Evolutionary conservation across 2,888 invertebrate species (phyloP), one percentile per base, ranked within the genome.

Genomic region (Ditula angustiorana): DNA sequence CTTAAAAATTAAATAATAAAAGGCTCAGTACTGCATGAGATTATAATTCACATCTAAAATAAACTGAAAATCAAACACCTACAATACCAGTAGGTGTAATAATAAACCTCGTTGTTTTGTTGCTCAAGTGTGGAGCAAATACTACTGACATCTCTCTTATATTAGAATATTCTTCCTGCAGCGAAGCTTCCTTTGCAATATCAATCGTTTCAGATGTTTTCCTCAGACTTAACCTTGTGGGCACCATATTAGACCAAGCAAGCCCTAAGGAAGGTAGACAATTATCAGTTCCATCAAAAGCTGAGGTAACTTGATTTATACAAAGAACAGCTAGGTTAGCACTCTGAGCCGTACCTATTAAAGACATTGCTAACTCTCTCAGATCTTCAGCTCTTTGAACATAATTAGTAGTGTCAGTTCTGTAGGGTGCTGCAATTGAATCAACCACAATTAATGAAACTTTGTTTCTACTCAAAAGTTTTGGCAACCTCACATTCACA

Each of bases 181-280:
- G 11, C 26, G 44, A 24, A 58, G 67, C 37, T 19, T 30, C 1
- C 53, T 50, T 59, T 10, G 26, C 50, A 26, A 65, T 19, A 62
- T 66, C 41, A 13, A 69, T 53, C 49, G 57, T 61, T 49, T 69
- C 55, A 24, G 62, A 60, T 30, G 75, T 78, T 73, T 83, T 86
- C 50, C 67, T 80, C n/a, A 88, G 57, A 67, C 75, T 74, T 5
- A 90, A 70, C 67, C 93, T 82, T 5, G 85, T 85, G 24, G 83
- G 79, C 37, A 93, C 77, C 87, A 93, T 85, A 68, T 93, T 93
- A 2, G 93, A 89, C 93, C 93, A 93, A 53, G 89, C 87, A 41
- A 93, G 71, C 0, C 93, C 93, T 37, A 93, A 74, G 8, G 88
- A 83, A 10, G 93, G 93, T 49, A 91, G 61, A 7, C 87, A 72